A percentile compares a stretch with the other conserved stretches of the same genome.
phyloP scores from a whole-genome alignment of 2,113 vertebrate genomes.

The Aphyosemion australe region DNA sequence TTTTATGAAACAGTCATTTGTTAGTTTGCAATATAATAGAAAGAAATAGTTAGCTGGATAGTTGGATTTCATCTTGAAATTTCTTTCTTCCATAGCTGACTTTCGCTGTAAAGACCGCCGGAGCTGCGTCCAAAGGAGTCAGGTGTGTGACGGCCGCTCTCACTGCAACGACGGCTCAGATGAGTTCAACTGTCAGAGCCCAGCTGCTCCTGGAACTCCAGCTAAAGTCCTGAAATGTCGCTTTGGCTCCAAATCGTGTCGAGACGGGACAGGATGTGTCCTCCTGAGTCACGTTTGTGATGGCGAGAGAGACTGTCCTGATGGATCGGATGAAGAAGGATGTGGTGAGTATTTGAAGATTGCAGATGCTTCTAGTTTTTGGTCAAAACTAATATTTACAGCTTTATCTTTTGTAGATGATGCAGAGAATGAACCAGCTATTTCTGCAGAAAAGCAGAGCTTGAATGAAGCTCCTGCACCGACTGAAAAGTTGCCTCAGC shows the following conservation, averaged over 20 bases:
- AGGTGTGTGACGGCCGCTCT: constrained; percentile 7
- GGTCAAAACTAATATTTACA: no score
- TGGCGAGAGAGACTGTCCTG: constrained; percentile 2
- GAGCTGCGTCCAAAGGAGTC: neutral
- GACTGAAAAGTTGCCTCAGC: no score
- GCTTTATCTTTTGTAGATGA: neutral
- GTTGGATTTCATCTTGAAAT: no score
- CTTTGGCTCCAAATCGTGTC: constrained; percentile 66
- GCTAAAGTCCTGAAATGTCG: constrained; percentile 51
- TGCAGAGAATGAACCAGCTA: neutral
- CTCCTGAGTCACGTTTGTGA: constrained; percentile 11
- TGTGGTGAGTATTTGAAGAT: constrained; percentile 8
- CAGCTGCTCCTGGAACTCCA: neutral
- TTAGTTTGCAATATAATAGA: no score
- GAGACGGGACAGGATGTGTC: constrained; percentile 52
- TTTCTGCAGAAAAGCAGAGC: neutral
- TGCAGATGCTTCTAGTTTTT: neutral
- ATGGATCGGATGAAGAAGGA: constrained; percentile 20
- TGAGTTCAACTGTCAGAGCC: constrained; percentile 1
- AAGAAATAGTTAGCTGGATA: no score
- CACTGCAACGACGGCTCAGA: constrained; percentile 11
- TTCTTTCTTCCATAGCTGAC: neutral
- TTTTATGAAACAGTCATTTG: no score
- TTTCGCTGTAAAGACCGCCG: constrained; percentile 7
- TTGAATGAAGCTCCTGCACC: neutral